Percentiles rank a stretch among this genome's conserved stretches.
These are phyloP conservation scores for Saccostrea cuccullata DNA, from an alignment of 1,140 invertebrate genomes.

Conservation along the genomic window DNA sequence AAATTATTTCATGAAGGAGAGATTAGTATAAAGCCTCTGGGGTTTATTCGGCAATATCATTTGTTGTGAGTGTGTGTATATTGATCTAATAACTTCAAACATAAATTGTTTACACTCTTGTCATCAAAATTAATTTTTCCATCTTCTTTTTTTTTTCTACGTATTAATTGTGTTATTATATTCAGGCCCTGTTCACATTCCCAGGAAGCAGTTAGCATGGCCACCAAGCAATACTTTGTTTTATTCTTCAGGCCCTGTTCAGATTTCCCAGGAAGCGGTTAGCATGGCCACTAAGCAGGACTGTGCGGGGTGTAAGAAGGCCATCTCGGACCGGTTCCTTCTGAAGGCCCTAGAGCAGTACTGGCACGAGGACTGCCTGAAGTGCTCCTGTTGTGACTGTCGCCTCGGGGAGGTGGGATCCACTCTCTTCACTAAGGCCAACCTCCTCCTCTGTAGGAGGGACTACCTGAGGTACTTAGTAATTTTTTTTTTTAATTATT, in stretches of 20 bases:
- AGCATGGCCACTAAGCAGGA: slow-evolving; percentile 66
- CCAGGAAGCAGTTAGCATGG: slow-evolving; percentile 62
- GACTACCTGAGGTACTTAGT: slow-evolving; percentile 98
- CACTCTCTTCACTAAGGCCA: slow-evolving; percentile 93
- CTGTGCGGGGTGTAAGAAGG: slow-evolving; percentile 80
- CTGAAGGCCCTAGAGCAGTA: slow-evolving; percentile 87
- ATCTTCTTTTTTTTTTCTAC: slow-evolving; percentile 11
- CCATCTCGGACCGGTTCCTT: slow-evolving; percentile 79
- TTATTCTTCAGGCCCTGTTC: slow-evolving; percentile 69
- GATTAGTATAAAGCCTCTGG: slow-evolving; percentile 25
- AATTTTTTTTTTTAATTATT: too few relatives aligned
- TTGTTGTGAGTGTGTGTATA: background rate
- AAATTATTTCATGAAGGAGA: slow-evolving; percentile 25
- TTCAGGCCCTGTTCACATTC: slow-evolving; percentile 74
- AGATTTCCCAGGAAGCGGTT: slow-evolving; percentile 70
- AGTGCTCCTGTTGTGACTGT: slow-evolving; percentile 95
- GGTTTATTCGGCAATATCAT: slow-evolving; percentile 3
- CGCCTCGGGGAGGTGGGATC: slow-evolving; percentile 94
- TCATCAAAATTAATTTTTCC: slow-evolving; percentile 20
- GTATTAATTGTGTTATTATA: background rate
- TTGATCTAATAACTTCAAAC: slow-evolving; percentile 20
- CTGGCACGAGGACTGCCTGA: slow-evolving; percentile 97
- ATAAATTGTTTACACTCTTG: slow-evolving; percentile 10
- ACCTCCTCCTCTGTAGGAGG: slow-evolving; percentile 93
- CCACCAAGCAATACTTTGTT: slow-evolving; percentile 74